These are phyloP conservation scores for Phlogophora meticulosa DNA, from an alignment of 2,888 invertebrate species.

Conservation along the genomic window DNA sequence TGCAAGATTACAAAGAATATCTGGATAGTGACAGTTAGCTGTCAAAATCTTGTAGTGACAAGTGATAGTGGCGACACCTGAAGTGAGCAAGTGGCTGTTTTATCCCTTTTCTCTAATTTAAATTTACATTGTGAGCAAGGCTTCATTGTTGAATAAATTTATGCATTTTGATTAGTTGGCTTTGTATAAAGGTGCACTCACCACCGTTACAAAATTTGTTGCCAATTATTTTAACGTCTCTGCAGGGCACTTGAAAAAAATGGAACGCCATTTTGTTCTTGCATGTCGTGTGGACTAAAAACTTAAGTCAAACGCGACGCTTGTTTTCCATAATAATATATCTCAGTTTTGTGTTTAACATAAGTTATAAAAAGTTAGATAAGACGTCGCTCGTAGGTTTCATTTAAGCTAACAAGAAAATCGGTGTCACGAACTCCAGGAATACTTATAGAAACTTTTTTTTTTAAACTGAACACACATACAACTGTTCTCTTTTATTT, in stretches of 20 bases:
- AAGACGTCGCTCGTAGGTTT: conserved; percentile 3
- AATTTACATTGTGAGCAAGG: too few species aligned
- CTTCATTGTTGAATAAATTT: conserved; percentile 23
- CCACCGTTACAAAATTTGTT: background rate
- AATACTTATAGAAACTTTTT: conserved; percentile 51
- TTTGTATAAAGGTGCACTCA: conserved; percentile 11
- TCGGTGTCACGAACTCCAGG: conserved; percentile 35
- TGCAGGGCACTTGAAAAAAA: conserved; percentile 25
- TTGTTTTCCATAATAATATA: conserved; percentile 9
- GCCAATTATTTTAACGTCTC: conserved; percentile 19
- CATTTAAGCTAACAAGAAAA: conserved; percentile 24
- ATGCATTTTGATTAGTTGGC: conserved; percentile 29
- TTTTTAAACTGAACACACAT: conserved; percentile 46
- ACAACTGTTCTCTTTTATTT: conserved; percentile 19
- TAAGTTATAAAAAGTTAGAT: conserved; percentile 15
- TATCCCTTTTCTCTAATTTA: too few species aligned
- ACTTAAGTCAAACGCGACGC: background rate
- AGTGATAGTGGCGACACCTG: too few species aligned
- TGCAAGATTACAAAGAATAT: too few species aligned
- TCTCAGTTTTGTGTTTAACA: background rate
- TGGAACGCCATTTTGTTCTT: background rate
- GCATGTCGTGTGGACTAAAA: conserved; percentile 1
- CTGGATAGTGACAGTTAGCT: too few species aligned
- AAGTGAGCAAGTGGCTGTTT: too few species aligned
- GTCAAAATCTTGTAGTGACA: too few species aligned